Base-by-base conservation (phyloP, 2,888 invertebrate species). In the Patella pellucida region DNA sequence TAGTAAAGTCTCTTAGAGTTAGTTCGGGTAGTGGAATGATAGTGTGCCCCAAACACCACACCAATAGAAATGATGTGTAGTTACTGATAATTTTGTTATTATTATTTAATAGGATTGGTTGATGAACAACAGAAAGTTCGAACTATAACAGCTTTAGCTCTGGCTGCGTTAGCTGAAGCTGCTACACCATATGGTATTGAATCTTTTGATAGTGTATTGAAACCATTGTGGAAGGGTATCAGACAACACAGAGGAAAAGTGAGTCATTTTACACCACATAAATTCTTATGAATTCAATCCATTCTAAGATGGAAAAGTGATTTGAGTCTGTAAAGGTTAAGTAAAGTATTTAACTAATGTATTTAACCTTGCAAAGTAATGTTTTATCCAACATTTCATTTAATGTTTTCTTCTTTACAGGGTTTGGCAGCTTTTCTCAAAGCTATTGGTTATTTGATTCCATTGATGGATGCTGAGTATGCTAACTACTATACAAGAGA, bases 141-240 rank as follows among this genome's bases (percentile, higher is more conserved):
- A 78, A 99, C 99, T 0, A 99, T 99, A 87, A 99, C 99, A 2
- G 99, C 99, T 50, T 92, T 99, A 87, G 99, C 99, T 16, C 95
- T 99, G 88, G 99, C 99, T 52, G 99, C 99, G 0, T 92, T 99
- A 51, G 99, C 99, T 23, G 99, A 99, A 93, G 99, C 99, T 15
- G 98, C 99, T 16, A 98, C 99, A 0, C 99, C 99, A 0, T 99
- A 99, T 89, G 99, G 99, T 93, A 99, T 99, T 89, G 99, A 99
- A 91, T 99, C 98, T 76, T 99, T 99, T 91, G 99, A 99, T 92
- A 98, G 98, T 0, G 99, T 99, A 0, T 93, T 99, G 74, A 99
- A 99, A 92, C 99, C 99, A 0, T 92, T 99, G 52, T 99, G 99
- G 99, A 98, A 99, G 92, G 99, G 99, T 93, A 98, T 99, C 86